Evolutionary conservation across 2,113 vertebrate genomes (phyloP), one percentile per base, ranked within the genome.

Genomic region (Oreochromis niloticus): DNA sequence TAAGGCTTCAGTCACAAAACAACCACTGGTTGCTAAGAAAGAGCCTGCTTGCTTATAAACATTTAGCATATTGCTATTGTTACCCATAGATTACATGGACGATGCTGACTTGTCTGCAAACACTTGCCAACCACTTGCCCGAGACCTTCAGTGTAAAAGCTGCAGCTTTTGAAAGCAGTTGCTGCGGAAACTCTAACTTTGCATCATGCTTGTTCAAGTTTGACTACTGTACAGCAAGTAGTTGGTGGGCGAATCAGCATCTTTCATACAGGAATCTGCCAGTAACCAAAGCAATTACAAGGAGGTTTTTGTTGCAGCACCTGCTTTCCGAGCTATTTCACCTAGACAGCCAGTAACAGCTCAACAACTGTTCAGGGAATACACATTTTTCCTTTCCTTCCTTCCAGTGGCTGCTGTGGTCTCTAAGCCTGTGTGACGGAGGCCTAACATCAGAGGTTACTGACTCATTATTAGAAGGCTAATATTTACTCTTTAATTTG

Each of bases 261-360:
- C 13, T 30, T 10, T 46, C 4, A 30, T 46, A 30, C 17, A 34
- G 16, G 1, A 36, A 34, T 34, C 59, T 63, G 59, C 59, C 30
- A 19, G 30, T 36, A 34, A 11, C 16, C 30, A 63, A 19, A 63
- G 9, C 30, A 34, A 63, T 6, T 17, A 19, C 30, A 63, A 63
- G 13, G 3, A 59, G 59, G 59, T 1, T 34, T 6, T 19, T 0
- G 5, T 17, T 61, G 30, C 30, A 61, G 57, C 0, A 34, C 30
- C 8, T 5, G 16, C 13, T 59, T 59, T 59, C 7, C 3, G 4
- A 71, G n/a, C 5, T 24, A 43, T 71, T 71, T 24, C 66, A 43
- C n/a, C n/a, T 1, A 71, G n/a, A 43, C 66, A 6, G 66, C 66
- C 66, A 12, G 1, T 36, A 66, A 66, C 6, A 66, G 19, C 66